Evolutionary conservation across 2,113 vertebrate species (phyloP).

Genomic region (Syngnathus floridae): DNA sequence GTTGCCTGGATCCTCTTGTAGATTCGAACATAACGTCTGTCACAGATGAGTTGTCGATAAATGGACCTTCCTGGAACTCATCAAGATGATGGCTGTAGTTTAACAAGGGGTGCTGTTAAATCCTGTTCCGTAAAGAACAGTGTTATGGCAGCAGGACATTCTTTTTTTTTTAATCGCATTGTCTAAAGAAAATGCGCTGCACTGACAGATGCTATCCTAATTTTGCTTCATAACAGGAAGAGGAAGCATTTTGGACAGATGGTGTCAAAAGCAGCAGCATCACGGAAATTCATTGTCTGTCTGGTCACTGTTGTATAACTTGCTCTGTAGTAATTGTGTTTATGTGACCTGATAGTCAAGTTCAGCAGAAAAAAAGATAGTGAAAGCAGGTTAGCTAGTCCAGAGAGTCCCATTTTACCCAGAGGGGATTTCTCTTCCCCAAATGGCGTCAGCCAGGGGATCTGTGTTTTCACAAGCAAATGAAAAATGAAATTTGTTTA

Average conservation of each 20-base stretch:
- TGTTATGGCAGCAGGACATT: constrained; percentile 47
- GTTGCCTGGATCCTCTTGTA: constrained; percentile 30
- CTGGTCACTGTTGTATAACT: constrained; percentile 18
- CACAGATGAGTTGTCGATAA: constrained; percentile 6
- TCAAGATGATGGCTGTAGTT: constrained; percentile 10
- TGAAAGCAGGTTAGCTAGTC: constrained; percentile 41
- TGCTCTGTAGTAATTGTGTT: neutral
- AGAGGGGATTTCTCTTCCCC: constrained; percentile 52
- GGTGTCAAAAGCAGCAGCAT: constrained; percentile 31
- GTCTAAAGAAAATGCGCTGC: constrained; percentile 10
- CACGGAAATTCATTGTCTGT: constrained; percentile 24
- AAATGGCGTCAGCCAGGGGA: constrained; percentile 53
- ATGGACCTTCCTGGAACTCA: constrained; percentile 8
- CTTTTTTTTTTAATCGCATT: constrained; percentile 47
- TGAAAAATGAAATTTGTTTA: constrained; percentile 63
- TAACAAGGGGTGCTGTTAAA: constrained; percentile 23
- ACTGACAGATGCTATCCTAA: constrained; percentile 42
- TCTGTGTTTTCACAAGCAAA: constrained; percentile 58
- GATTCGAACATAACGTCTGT: constrained; percentile 12
- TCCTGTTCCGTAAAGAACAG: constrained; percentile 31
- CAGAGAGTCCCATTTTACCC: constrained; percentile 8
- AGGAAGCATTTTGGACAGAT: constrained; percentile 34
- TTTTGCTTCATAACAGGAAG: constrained; percentile 47
- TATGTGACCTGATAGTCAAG: constrained; percentile 4
- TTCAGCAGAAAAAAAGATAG: neutral